Percentiles rank a stretch among this genome's conserved stretches.
These are phyloP conservation scores for Lycophotia porphyrea DNA, from an alignment of 2,888 invertebrate genomes.

Conservation along the genomic window DNA sequence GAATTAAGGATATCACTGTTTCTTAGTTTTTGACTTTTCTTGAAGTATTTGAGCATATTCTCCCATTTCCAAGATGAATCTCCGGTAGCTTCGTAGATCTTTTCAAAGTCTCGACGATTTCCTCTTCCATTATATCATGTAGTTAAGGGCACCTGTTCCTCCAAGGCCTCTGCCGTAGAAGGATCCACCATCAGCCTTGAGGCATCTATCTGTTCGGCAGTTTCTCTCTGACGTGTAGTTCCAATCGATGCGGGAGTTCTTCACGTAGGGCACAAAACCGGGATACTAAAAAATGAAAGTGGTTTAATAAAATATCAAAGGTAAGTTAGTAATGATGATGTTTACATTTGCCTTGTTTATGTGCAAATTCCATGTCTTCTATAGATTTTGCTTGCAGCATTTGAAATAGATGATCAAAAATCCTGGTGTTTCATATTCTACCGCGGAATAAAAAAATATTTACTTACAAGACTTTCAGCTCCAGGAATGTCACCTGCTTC, in stretches of 20 bases:
- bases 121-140: constrained; percentile 71
- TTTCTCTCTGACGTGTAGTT: constrained; percentile 64
- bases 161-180: constrained; percentile 72
- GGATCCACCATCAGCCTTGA: constrained; percentile 41
- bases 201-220: constrained; percentile 20
- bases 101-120: constrained; percentile 64
- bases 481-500: constrained; percentile 68
- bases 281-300: constrained; percentile 62
- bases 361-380: background rate
- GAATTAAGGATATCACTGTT: constrained; percentile 58
- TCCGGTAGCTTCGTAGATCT: constrained; percentile 62
- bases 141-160: constrained; percentile 70
- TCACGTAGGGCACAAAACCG: constrained; percentile 8
- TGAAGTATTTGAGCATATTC: constrained; percentile 69
- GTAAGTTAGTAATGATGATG: background rate
- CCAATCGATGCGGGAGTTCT: constrained; percentile 60
- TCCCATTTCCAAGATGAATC: constrained; percentile 70
- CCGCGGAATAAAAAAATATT: background rate
- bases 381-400: background rate
- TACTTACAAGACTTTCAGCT: constrained; percentile 57
- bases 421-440: background rate
- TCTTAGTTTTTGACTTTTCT: constrained; percentile 68
- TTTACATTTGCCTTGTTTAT: background rate
- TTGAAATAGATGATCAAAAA: background rate
- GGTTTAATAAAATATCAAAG: background rate